Evolutionary conservation across 2,888 invertebrate genomes (phyloP), one percentile per base, ranked within the genome.

Genomic region (Nysson spinosus): DNA sequence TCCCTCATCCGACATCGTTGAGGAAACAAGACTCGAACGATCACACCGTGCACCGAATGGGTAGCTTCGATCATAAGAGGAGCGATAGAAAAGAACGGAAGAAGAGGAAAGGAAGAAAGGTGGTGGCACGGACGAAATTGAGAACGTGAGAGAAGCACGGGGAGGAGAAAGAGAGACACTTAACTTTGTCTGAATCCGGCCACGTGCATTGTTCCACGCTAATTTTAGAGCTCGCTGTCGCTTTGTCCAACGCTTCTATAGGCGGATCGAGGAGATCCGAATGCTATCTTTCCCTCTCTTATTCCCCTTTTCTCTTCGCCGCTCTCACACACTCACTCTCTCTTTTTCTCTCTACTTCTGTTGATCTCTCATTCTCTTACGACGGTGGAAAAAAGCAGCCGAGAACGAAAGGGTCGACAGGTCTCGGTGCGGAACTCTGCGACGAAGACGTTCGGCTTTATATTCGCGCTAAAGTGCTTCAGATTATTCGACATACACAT

Each of bases 121-220:
- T n/a, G 52, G 40, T 24, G 22, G 42, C 24, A 52, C 37, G 56
- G 60, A 54, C 34, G 44, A 58, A 62, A 49, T 46, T 52, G 47
- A 63, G 66, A 69, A 66, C 66, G 63, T 61, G 67, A 64, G 62
- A 55, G 55, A 52, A 32, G 55, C 46, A 30, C 43, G 34, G 37
- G 32, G 56, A 24, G 24, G 39, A 12, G 14, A 24, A 22, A 20
- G 35, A 32, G 63, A 67, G 66, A 68, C 70, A 74, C 75, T 79
- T 76, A 75, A 70, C 75, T 81, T 60, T 74, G 78, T 68, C 78
- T 80, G 81, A 84, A 84, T 79, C 81, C 78, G 81, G 80, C 81
- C 85, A 79, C 83, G 82, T 80, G 82, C 83, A 86, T 86, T 86
- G 86, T 86, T 85, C 73, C 77, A 72, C 69, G 83, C 83, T 86